Evolutionary conservation across 2,113 vertebrate species (phyloP), one percentile per base, ranked within the genome.

Genomic region (Corvus moneduloides): DNA sequence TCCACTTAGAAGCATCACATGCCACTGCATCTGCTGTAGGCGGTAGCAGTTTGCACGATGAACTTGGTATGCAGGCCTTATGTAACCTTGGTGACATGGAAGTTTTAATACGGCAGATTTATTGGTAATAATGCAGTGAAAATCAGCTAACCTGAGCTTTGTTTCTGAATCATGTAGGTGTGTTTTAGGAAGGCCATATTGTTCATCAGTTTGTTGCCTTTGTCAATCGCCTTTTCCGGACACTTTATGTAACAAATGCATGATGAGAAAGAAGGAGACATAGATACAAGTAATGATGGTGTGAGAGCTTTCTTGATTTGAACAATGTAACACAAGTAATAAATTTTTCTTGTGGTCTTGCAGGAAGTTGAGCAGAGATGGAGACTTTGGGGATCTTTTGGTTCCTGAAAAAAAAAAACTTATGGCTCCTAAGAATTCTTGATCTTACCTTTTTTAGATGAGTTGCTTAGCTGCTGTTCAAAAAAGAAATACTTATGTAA

Each of bases 1-100:
- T 98, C 97, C 99, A 99, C 97, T 98, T 99, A 98, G 99, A 99
- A 97, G 98, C 98, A 52, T 98, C 99, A 98, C 99, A 98, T 98
- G 99, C 99, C 98, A 98, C 98, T 98, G 99, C 99, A 95, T 98
- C 99, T 89, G 99, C 99, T 94, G 98, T 99, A 95, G 99, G 99
- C 96, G 97, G 98, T 94, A 98, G 98, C 99, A 99, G 99, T 98
- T 98, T 99, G 98, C 99, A 99, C 96, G 98, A 99, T 97, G 99
- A 99, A 97, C 99, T 99, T 94, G 99, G 99, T 99, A 98, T 98
- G 98, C 98, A 98, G 98, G 98, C 97, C 97, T 98, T 98, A 95
- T 95, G 87, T 98, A 96, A 98, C 97, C 97, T 98, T 97, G 97
- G 95, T 96, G 97, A 95, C 98, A 96, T 90, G 83, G 94, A 96